A percentile compares a stretch with the other conserved stretches of the same genome.
phyloP scores from a whole-genome alignment of 2,888 invertebrate genomes.

The Drosophila robusta region DNA sequence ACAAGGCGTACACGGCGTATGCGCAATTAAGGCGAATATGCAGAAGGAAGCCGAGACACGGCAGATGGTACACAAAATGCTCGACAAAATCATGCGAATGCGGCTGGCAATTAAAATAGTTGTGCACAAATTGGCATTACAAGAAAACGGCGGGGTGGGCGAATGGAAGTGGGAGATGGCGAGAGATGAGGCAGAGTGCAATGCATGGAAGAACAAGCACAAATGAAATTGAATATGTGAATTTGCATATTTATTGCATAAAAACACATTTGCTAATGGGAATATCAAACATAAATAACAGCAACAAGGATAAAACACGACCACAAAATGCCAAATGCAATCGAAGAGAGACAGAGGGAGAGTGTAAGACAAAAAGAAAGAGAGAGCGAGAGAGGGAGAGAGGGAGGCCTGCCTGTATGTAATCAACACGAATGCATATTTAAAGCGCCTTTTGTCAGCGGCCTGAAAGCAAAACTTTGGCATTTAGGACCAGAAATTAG shows the following conservation, averaged over 20 bases:
- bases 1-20: constrained; percentile 36
- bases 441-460: constrained; percentile 38
- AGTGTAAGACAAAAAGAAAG: not conserved
- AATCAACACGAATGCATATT: constrained; percentile 43
- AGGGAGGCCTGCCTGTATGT: not conserved
- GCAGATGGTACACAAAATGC: constrained; percentile 18
- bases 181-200: not conserved
- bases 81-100: constrained; percentile 14
- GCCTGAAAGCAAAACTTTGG: constrained; percentile 2
- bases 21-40: constrained; percentile 33
- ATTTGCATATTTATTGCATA: constrained; percentile 58
- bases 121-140: constrained; percentile 18
- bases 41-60: not conserved
- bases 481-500: constrained; percentile 1
- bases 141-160: not conserved
- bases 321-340: constrained; percentile 18
- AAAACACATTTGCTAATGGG: constrained; percentile 31
- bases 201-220: constrained; percentile 4
- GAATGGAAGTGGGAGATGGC: not conserved
- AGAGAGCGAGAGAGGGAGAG: not conserved
- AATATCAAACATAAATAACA: constrained; percentile 25
- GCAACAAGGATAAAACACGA: not conserved
- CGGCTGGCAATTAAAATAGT: constrained; percentile 43
- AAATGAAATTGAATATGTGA: constrained; percentile 41
- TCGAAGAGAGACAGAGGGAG: not conserved